Evolutionary conservation across 2,797 vertebrate species (phyloP), one percentile per base, ranked within the genome.

Genomic region (Tinamus major): DNA sequence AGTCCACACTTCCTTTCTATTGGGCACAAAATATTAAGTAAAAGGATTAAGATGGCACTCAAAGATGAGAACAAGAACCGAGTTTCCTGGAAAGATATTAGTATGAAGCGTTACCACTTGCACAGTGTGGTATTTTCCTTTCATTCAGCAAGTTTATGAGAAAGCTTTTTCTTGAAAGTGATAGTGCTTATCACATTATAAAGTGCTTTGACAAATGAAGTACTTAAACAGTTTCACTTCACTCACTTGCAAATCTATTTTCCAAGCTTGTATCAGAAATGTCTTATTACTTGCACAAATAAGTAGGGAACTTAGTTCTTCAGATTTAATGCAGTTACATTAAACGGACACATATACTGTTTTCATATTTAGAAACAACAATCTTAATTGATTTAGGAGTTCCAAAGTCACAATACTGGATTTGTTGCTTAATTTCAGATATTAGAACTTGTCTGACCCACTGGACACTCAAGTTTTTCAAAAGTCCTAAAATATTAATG

Each of bases 91-190:
- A 26, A 35, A 49, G 24, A 9, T 39, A 75, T 21, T 2, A 51
- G 9, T 15, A 12, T 13, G 27, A 86, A 68, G 29, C 3, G 1
- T n/a, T 26, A 0, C 4, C 16, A 71, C 67, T 79, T 64, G 42
- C 18, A 51, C 5, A 3, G 0, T 7, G 0, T 2, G 5, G 27
- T 12, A 13, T 58, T 41, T 19, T 2, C 13, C 20, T 20, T 72
- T 72, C 42, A 48, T 33, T 13, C 37, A 67, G 13, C 10, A 89
- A 51, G 27, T 70, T 89, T 1, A 59, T 3, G 3, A 69, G 71
- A 46, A 13, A 9, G 6, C 24, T 75, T 76, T 51, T 49, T 17
- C 31, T 53, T 41, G 18, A 41, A 63, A 70, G 77, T 24, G 20
- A 41, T 7, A 58, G 17, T 24, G 46, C 6, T 24, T 49, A 41